Evolutionary conservation across 1,140 invertebrate species (phyloP).

Genomic region (Macrotrachela quadricornifera): DNA sequence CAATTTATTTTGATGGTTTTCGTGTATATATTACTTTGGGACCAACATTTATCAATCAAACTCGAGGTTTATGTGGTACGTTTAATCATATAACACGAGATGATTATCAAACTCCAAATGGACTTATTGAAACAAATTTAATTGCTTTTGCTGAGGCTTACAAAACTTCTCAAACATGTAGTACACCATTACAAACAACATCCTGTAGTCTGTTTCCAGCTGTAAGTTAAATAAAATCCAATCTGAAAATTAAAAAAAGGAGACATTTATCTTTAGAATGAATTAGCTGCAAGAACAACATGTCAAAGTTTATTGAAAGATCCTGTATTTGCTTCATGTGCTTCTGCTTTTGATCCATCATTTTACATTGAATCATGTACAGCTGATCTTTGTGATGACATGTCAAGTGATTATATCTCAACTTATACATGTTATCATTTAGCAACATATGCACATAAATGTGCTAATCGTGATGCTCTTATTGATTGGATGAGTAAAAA

Average conservation of each 20-base stretch:
- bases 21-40: slow-evolving; percentile 58
- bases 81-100: slow-evolving; percentile 64
- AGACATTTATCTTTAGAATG: background rate
- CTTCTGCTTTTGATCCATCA: slow-evolving; percentile 51
- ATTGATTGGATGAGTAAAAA: slow-evolving; percentile 49
- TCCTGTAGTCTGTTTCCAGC: no score
- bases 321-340: slow-evolving; percentile 41
- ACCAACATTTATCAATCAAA: slow-evolving; percentile 41
- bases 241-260: slow-evolving; percentile 4
- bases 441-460: slow-evolving; percentile 53
- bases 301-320: slow-evolving; percentile 7
- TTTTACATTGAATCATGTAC: slow-evolving; percentile 55
- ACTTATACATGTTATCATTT: slow-evolving; percentile 54
- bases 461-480: slow-evolving; percentile 28
- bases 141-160: slow-evolving; percentile 63
- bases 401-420: background rate
- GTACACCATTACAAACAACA: slow-evolving; percentile 40
- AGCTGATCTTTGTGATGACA: slow-evolving; percentile 38
- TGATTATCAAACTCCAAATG: slow-evolving; percentile 63
- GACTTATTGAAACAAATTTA: slow-evolving; percentile 48
- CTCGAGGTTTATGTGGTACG: slow-evolving; percentile 57
- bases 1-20: slow-evolving; percentile 17
- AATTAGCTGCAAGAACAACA: background rate
- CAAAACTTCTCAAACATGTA: slow-evolving; percentile 53
- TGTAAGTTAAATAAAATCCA: no score